Conservation (phyloP, 2,113 vertebrate species). For the Sarotherodon lohbergeri region DNA sequence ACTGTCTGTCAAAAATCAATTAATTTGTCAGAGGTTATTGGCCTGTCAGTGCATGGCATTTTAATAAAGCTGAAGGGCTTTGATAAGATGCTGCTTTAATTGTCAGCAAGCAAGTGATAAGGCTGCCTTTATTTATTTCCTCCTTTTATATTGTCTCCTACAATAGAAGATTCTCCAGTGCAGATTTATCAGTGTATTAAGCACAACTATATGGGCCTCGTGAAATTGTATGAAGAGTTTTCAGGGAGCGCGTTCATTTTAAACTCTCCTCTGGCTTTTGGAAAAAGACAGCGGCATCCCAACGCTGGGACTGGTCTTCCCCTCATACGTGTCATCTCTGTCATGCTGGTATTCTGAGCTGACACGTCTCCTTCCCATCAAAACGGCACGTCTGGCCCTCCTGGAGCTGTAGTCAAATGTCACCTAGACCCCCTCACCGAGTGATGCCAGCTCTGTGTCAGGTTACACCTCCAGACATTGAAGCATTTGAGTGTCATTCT, state of each 20-base stretch:
- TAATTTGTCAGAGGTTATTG: conserved; percentile 66
- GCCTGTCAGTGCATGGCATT: conserved; percentile 38
- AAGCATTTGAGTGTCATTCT: conserved; percentile 24
- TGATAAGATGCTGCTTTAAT: conserved; percentile 56
- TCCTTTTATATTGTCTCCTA: conserved; percentile 2
- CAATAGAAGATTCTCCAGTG: background rate
- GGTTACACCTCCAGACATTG: conserved; percentile 26
- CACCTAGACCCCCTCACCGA: conserved; percentile 32
- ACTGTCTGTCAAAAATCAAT: conserved; percentile 66
- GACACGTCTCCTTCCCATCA: conserved; percentile 60
- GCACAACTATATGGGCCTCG: background rate
- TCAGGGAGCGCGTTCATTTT: background rate
- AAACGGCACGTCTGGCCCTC: conserved; percentile 50
- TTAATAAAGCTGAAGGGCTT: conserved; percentile 62
- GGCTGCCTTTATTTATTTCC: conserved; percentile 46
- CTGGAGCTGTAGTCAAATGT: conserved; percentile 64
- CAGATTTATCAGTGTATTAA: conserved; percentile 1
- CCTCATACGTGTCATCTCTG: background rate
- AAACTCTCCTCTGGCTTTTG: background rate
- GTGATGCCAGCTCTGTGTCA: conserved; percentile 11
- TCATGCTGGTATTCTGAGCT: conserved; percentile 32
- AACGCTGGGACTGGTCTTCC: background rate
- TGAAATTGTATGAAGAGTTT: background rate
- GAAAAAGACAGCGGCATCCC: background rate
- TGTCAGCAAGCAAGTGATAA: conserved; percentile 52